phyloP scores from a whole-genome alignment of 2,797 vertebrate genomes.

The Staurois parvus region DNA sequence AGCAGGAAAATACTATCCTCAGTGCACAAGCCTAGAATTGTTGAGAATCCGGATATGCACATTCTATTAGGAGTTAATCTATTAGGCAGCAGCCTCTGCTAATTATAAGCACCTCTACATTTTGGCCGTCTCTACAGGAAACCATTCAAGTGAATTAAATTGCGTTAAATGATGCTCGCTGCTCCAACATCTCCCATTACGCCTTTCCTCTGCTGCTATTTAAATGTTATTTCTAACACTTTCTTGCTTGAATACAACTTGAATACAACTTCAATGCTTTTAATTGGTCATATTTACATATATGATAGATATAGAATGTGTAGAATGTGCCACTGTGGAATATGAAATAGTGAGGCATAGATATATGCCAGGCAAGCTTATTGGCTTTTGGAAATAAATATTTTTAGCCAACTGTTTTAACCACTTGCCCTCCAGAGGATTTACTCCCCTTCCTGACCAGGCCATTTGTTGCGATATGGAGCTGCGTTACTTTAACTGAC shows the following conservation, averaged over 20 bases:
- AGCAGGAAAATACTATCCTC: neutral
- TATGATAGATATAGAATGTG: too few relatives aligned
- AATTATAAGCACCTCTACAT: slow-evolving; percentile 32
- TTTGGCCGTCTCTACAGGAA: slow-evolving; percentile 51
- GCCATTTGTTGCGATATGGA: too few relatives aligned
- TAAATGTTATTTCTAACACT: neutral
- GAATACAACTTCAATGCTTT: neutral
- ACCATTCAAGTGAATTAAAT: slow-evolving; percentile 41
- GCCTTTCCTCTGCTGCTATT: slow-evolving; percentile 7
- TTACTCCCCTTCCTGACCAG: too few relatives aligned
- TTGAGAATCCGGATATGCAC: slow-evolving; percentile 7
- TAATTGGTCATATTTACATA: neutral
- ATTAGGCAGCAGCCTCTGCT: slow-evolving; percentile 24
- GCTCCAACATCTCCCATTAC: slow-evolving; percentile 4
- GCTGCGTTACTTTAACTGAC: too few relatives aligned
- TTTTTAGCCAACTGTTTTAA: too few relatives aligned
- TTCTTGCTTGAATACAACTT: neutral
- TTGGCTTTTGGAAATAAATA: too few relatives aligned
- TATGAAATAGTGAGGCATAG: neutral
- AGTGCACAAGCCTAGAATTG: neutral
- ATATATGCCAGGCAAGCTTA: too few relatives aligned
- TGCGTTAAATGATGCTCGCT: slow-evolving; percentile 15
- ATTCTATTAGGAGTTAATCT: slow-evolving; percentile 41
- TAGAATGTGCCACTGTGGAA: neutral
- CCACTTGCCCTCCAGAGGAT: too few relatives aligned